phyloP scores from a whole-genome alignment of 2,797 vertebrate genomes.

The Bothrops alternatus region DNA sequence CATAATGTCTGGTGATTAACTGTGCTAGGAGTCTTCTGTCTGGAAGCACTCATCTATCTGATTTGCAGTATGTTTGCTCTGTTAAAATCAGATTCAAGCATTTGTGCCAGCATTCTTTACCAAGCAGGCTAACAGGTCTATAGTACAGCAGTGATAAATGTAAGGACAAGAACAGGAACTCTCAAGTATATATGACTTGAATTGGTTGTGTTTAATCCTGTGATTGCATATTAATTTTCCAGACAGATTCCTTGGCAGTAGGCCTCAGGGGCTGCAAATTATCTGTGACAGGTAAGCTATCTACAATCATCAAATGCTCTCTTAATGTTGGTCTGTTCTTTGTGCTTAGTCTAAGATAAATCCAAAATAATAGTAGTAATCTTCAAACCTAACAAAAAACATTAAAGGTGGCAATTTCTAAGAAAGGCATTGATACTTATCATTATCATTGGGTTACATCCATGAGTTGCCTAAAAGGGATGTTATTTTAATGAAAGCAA shows the following conservation, averaged over 20 bases:
- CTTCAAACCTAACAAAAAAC: constrained; percentile 40
- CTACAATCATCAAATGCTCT: constrained; percentile 35
- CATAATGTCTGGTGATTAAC: neutral
- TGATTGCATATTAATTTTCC: constrained; percentile 58
- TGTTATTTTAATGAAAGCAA: neutral
- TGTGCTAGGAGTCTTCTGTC: neutral
- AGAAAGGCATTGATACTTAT: constrained; percentile 62
- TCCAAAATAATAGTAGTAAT: constrained; percentile 31
- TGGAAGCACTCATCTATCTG: neutral
- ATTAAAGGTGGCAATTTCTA: constrained; percentile 48
- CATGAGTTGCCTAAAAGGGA: neutral
- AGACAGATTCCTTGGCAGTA: constrained; percentile 75
- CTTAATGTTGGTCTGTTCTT: constrained; percentile 60
- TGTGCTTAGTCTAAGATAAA: constrained; percentile 40
- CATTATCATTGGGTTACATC: constrained; percentile 44
- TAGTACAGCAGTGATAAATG: constrained; percentile 42
- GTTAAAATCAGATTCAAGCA: neutral
- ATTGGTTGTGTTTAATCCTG: constrained; percentile 57
- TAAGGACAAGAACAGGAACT: constrained; percentile 55
- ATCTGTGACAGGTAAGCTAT: constrained; percentile 81
- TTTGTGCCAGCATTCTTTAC: neutral
- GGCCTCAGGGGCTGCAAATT: constrained; percentile 73
- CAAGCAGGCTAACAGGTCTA: constrained; percentile 38
- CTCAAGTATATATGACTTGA: constrained; percentile 23
- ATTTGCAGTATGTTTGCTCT: neutral